Percentiles rank a stretch among this genome's conserved stretches.
Conservation (phyloP, 2,888 invertebrate genomes). For the Desoria tigrina region DNA sequence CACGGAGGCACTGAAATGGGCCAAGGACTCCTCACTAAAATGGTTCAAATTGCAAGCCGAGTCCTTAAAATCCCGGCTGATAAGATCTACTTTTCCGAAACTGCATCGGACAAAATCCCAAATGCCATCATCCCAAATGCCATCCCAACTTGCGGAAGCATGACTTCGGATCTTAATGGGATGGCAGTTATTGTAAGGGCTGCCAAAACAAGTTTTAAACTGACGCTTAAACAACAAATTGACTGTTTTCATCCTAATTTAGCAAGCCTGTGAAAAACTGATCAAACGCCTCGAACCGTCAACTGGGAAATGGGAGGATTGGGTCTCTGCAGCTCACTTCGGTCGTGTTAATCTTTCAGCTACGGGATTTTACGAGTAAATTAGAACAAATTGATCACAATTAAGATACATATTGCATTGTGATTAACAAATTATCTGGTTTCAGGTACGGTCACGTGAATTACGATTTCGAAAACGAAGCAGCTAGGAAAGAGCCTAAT, state of each 20-base stretch:
- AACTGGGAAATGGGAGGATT: conserved; percentile 78
- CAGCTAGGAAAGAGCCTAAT: conserved; percentile 60
- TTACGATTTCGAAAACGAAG: conserved; percentile 33
- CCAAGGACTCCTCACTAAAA: conserved; percentile 93
- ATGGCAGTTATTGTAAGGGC: conserved; percentile 73
- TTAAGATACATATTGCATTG: too few relatives aligned
- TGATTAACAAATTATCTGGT: too few relatives aligned
- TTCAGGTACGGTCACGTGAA: conserved; percentile 55
- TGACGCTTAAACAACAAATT: too few relatives aligned
- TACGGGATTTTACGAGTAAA: conserved; percentile 71
- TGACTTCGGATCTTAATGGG: conserved; percentile 85
- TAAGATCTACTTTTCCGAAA: conserved; percentile 78
- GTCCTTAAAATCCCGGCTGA: conserved; percentile 69
- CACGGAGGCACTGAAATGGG: conserved; percentile 85
- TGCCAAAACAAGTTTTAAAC: too few relatives aligned
- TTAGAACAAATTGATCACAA: too few relatives aligned
- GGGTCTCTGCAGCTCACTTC: conserved; percentile 75
- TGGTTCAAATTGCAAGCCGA: conserved; percentile 78
- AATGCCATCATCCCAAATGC: conserved; percentile 86
- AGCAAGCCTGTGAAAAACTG: conserved; percentile 78
- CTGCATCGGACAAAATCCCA: conserved; percentile 85
- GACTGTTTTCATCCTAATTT: conserved; percentile 25
- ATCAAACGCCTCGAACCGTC: conserved; percentile 74
- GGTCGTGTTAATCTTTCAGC: conserved; percentile 77
- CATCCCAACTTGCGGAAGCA: conserved; percentile 81